These are phyloP conservation scores for Urocitellus parryii DNA, from an alignment of 2,113 vertebrate species.

Conservation along the genomic window DNA sequence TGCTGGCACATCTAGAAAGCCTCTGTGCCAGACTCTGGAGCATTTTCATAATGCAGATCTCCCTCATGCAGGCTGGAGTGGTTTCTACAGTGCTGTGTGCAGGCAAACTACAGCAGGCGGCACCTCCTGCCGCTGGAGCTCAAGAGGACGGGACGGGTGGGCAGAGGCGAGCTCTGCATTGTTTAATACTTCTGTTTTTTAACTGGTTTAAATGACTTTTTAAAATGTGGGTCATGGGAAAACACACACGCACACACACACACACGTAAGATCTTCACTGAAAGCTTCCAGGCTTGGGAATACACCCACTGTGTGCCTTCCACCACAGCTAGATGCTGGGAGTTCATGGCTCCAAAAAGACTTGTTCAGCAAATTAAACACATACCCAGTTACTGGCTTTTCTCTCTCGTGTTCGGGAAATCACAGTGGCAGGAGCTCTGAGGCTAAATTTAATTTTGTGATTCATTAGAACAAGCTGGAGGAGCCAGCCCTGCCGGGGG, in stretches of 20 bases:
- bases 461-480: not conserved
- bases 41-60: not conserved
- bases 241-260: not conserved
- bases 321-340: not conserved
- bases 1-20: not conserved
- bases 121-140: not conserved
- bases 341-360: not conserved
- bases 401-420: not conserved
- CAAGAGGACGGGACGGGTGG: not conserved
- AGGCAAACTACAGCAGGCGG: not conserved
- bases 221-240: not conserved
- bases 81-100: not conserved
- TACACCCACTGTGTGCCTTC: not conserved
- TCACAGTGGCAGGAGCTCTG: not conserved
- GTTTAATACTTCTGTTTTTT: not conserved
- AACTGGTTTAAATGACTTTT: not conserved
- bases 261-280: not conserved
- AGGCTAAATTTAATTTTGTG: not conserved
- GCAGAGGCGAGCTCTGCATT: not conserved
- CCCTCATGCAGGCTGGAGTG: not conserved
- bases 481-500: not conserved
- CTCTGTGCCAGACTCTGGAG: not conserved
- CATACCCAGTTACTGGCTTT: not conserved
- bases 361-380: not conserved
- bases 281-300: not conserved